These are phyloP conservation scores for Galerucella calmariensis DNA, from an alignment of 2,888 invertebrate species.

Conservation along the genomic window DNA sequence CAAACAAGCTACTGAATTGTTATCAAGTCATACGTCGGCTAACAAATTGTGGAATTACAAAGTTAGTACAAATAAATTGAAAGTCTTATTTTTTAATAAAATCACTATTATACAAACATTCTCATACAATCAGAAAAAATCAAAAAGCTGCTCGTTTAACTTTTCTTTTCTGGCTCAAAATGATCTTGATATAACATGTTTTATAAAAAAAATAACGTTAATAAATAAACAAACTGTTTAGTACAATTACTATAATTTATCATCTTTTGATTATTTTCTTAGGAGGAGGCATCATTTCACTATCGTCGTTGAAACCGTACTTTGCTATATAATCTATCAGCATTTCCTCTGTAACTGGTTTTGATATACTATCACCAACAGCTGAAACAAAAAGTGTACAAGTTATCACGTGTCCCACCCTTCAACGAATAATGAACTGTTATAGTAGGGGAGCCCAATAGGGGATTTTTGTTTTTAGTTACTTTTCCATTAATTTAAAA, in stretches of 20 bases:
- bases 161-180: constrained; percentile 28
- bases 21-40: too few relatives aligned
- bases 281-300: constrained; percentile 79
- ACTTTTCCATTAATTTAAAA: too few relatives aligned
- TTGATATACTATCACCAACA: constrained; percentile 82
- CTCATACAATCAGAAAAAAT: constrained; percentile 3
- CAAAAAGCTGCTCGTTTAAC: neutral
- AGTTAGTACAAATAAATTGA: constrained; percentile 7
- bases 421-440: too few relatives aligned
- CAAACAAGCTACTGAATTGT: too few relatives aligned
- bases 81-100: constrained; percentile 8
- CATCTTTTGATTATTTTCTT: constrained; percentile 68
- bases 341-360: constrained; percentile 87
- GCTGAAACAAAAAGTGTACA: constrained; percentile 68
- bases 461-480: too few relatives aligned
- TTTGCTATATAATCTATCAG: constrained; percentile 79
- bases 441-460: too few relatives aligned
- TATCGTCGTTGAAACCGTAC: constrained; percentile 74
- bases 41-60: too few relatives aligned
- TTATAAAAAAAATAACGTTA: constrained; percentile 44
- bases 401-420: neutral
- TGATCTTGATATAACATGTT: constrained; percentile 37
- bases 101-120: constrained; percentile 13
- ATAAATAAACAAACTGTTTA: constrained; percentile 39
- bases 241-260: constrained; percentile 41